phyloP scores from a whole-genome alignment of 2,888 invertebrate genomes.

The Tricholauxania praeusta region DNA sequence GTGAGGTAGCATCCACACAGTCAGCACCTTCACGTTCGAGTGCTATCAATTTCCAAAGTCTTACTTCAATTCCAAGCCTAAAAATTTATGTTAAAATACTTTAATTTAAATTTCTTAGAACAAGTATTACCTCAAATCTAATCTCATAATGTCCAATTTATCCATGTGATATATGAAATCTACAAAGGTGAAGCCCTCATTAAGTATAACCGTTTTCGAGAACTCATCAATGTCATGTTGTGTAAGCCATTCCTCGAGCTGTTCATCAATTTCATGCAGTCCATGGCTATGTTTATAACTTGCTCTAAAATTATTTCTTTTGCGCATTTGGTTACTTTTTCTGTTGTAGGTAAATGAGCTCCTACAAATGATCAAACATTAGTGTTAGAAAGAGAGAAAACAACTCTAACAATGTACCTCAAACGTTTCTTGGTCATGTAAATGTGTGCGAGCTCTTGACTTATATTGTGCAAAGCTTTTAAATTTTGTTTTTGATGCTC shows the following conservation, averaged over 20 bases:
- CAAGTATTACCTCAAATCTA: constrained; percentile 78
- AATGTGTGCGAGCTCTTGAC: constrained; percentile 61
- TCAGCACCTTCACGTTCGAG: constrained; percentile 55
- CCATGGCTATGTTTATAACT: constrained; percentile 54
- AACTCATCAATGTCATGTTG: constrained; percentile 77
- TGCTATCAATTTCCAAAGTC: constrained; percentile 86
- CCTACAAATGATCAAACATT: constrained; percentile 42
- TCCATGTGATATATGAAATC: constrained; percentile 85
- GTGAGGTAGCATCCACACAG: constrained; percentile 45
- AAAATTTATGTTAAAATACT: constrained; percentile 34
- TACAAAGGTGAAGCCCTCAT: constrained; percentile 82
- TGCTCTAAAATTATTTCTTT: constrained; percentile 11
- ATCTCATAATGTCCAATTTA: constrained; percentile 83
- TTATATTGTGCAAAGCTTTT: constrained; percentile 58
- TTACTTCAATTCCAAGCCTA: constrained; percentile 86
- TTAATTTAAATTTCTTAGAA: not conserved
- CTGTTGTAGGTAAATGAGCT: constrained; percentile 51
- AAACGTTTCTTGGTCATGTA: constrained; percentile 51
- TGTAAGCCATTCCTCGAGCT: constrained; percentile 79
- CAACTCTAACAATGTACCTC: constrained; percentile 1
- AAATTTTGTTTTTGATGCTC: constrained; percentile 58
- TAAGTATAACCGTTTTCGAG: constrained; percentile 76
- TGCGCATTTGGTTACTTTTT: constrained; percentile 48
- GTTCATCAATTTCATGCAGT: constrained; percentile 69
- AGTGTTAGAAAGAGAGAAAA: not conserved